Conservation (phyloP, 2,113 vertebrate genomes). For the Pterocles orientalis region DNA sequence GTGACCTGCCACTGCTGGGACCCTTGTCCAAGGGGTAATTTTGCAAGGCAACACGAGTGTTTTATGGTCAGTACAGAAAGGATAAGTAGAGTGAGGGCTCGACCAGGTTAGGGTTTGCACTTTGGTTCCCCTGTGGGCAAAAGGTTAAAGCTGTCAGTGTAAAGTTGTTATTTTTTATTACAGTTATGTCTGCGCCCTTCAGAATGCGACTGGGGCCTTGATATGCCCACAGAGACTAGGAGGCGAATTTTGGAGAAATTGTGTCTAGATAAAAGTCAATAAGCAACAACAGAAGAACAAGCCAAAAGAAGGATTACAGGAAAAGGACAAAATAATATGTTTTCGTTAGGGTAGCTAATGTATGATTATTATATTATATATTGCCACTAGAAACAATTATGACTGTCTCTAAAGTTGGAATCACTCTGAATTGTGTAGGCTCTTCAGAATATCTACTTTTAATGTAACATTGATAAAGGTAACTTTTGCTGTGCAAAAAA, state of each 20-base stretch:
- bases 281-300: neutral
- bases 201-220: neutral
- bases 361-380: neutral
- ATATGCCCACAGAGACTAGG: constrained; percentile 3
- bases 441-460: neutral
- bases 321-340: neutral
- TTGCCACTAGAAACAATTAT: neutral
- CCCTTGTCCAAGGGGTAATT: neutral
- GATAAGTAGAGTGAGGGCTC: neutral
- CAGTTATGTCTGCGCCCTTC: neutral
- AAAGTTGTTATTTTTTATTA: constrained; percentile 36
- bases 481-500: neutral
- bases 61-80: neutral
- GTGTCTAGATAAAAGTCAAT: neutral
- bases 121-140: neutral
- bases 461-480: neutral
- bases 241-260: constrained; percentile 7
- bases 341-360: neutral
- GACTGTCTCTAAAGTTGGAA: neutral
- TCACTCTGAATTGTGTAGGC: neutral
- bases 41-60: accelerated
- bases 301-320: neutral
- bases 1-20: neutral
- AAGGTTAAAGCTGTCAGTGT: constrained; percentile 6
- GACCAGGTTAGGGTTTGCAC: constrained; percentile 19